A percentile compares a stretch with the other conserved stretches of the same genome.
Evolutionary conservation across 2,797 vertebrate species (phyloP).

Genomic region (Tapera naevia): DNA sequence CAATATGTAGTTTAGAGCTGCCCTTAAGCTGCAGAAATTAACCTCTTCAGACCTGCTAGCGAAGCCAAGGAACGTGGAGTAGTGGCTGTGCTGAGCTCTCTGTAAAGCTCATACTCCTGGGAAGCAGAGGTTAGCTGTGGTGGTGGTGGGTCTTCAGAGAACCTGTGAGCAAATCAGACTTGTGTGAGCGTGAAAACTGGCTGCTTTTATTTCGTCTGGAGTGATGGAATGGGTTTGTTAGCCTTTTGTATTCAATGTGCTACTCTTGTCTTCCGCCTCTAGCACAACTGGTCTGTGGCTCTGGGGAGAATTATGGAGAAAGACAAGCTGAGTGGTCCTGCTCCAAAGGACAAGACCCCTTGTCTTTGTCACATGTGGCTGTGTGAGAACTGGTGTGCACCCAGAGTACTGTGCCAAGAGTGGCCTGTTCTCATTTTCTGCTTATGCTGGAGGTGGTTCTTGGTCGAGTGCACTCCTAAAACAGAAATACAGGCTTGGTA

Average conservation of each 20-base stretch:
- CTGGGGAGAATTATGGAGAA: accelerated
- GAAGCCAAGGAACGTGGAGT: not conserved
- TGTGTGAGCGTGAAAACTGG: not conserved
- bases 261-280: not conserved
- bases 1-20: slow-evolving; percentile 33
- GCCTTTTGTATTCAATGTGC: accelerated
- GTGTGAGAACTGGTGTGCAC: not conserved
- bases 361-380: accelerated
- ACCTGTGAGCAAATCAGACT: not conserved
- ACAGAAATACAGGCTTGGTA: accelerated
- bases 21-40: slow-evolving; percentile 34
- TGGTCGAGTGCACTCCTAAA: accelerated
- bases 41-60: not conserved
- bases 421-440: not conserved
- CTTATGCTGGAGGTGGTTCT: not conserved
- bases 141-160: not conserved
- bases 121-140: not conserved
- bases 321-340: not conserved
- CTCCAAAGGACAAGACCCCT: not conserved
- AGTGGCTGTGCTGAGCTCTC: not conserved
- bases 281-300: accelerated
- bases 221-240: accelerated
- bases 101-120: accelerated
- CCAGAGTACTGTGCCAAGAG: accelerated
- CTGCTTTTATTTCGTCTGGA: not conserved